Conservation (phyloP, 2,797 vertebrate species). For the Arnoldichthys spilopterus region DNA sequence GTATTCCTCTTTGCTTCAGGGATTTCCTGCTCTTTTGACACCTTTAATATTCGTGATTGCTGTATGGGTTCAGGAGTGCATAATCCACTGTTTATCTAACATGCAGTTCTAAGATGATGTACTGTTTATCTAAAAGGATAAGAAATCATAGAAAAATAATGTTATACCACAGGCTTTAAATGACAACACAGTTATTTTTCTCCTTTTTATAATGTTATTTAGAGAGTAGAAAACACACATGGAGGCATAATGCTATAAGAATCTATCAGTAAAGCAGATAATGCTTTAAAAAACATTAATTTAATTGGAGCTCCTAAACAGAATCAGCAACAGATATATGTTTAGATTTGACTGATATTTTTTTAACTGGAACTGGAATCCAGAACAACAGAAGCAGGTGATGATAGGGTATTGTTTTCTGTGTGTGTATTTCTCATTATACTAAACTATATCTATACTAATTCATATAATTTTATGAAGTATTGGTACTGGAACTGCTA, state of each 20-base stretch:
- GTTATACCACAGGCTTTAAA: background rate
- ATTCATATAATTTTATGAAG: background rate
- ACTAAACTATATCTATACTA: too few species aligned
- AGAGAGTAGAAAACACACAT: too few species aligned
- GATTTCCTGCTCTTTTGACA: constrained; percentile 4
- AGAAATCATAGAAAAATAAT: background rate
- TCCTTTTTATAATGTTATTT: background rate
- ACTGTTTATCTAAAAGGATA: background rate
- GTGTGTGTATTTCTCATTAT: too few species aligned
- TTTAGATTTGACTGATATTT: too few species aligned
- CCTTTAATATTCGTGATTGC: background rate
- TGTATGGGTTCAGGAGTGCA: background rate
- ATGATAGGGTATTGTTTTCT: too few species aligned
- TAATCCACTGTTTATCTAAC: constrained; percentile 15
- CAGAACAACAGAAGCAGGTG: too few species aligned
- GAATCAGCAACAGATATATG: too few species aligned
- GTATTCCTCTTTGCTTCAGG: background rate
- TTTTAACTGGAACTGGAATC: too few species aligned
- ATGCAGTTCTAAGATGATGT: background rate
- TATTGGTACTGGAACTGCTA: background rate
- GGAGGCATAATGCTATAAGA: too few species aligned
- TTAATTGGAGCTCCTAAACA: too few species aligned
- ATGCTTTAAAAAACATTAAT: too few species aligned
- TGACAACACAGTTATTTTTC: background rate
- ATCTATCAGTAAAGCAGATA: too few species aligned